Base-by-base conservation (phyloP, 2,888 invertebrate species). In the Chloromyia formosa region DNA sequence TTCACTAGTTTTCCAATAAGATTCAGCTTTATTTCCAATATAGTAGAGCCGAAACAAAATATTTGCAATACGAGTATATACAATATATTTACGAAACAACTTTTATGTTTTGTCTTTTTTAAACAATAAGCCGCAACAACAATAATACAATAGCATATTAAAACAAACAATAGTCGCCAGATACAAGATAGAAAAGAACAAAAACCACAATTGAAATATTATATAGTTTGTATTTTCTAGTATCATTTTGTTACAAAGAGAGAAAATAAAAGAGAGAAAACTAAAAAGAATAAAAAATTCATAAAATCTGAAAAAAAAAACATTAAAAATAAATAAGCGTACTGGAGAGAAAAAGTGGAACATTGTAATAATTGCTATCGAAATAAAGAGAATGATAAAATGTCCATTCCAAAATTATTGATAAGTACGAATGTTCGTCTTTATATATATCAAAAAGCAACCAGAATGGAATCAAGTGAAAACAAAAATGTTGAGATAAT, bases 181-280 rank as follows among this genome's bases (percentile, higher is more conserved):
- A 7, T 40, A 49, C 45, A 64, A 64, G n/a, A 42, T 64, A 64
- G 45, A 64, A 64, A 42, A 64, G 64, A 42, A 64, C 5, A 64
- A 64, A n/a, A n/a, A n/a, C n/a, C n/a, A 35, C 27, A 35, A 35
- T 35, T 49, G 45, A 49, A 66, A 62, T 62, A 62, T 62, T 45
- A 66, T 66, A 35, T 35, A 66, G 66, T 66, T 66, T 66, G 66
- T 66, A 66, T 66, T 66, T 66, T 66, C 1, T 66, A 66, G 66
- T 66, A 66, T 66, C 66, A 66, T 66, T 66, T 66, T 66, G 66
- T 66, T 66, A 66, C 66, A 66, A 49, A 66, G 22, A 22, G 16
- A 22, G 23, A 60, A 60, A 23, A 22, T 14, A 22, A 7, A 35
- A 35, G 7, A 35, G 27, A 35, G 7, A 35, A 35, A 35, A 35